Conservation (phyloP, 2,797 vertebrate species). For the Chelon auratus region DNA sequence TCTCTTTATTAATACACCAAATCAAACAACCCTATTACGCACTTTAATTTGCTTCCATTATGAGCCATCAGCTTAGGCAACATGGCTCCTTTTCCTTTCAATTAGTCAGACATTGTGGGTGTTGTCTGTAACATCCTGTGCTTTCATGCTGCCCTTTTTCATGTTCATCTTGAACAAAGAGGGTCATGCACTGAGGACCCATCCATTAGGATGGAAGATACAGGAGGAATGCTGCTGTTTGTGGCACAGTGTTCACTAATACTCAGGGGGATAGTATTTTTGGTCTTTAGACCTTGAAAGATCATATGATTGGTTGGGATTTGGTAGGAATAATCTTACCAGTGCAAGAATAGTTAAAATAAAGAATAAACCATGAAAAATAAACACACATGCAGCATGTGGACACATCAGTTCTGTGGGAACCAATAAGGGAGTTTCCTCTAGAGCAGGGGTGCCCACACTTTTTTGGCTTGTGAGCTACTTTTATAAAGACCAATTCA, state of each 20-base stretch:
- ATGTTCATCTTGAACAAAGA: constrained; percentile 31
- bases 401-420: too few relatives aligned
- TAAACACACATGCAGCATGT: too few relatives aligned
- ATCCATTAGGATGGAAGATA: constrained; percentile 44
- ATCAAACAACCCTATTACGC: neutral
- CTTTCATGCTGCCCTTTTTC: constrained; percentile 36
- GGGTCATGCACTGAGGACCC: constrained; percentile 30
- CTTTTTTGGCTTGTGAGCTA: too few relatives aligned
- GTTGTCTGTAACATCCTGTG: constrained; percentile 28
- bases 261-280: neutral
- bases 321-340: neutral
- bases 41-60: constrained; percentile 37
- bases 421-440: too few relatives aligned
- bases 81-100: constrained; percentile 17
- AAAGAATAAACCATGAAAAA: too few relatives aligned
- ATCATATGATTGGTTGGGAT: neutral
- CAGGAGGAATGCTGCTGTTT: constrained; percentile 26
- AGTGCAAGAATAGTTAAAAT: too few relatives aligned
- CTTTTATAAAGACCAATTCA: too few relatives aligned
- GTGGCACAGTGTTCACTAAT: constrained; percentile 6
- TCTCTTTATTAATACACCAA: constrained; percentile 20
- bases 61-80: constrained; percentile 28
- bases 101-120: constrained; percentile 14
- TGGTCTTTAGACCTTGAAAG: neutral
- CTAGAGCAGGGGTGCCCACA: too few relatives aligned